Conservation (phyloP, 2,113 vertebrate genomes). For the Lophius piscatorius region DNA sequence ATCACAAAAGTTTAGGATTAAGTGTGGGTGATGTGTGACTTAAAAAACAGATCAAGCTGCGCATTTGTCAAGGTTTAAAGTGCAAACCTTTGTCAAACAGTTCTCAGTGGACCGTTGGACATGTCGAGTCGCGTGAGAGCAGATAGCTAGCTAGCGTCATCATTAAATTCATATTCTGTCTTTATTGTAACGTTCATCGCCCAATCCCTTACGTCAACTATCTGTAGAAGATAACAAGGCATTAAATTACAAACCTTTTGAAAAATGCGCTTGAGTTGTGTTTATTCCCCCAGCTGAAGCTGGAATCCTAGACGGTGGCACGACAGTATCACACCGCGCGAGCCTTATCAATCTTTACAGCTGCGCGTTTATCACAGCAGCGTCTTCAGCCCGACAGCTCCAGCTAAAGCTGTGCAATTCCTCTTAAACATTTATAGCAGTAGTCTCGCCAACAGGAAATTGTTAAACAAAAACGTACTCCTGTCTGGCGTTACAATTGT, state of each 20-base stretch:
- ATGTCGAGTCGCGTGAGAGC: neutral
- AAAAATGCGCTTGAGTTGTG: neutral
- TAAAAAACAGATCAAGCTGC: neutral
- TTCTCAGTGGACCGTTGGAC: neutral
- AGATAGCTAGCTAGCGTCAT: conserved; percentile 35
- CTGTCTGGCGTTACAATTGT: no score
- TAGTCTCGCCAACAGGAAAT: no score
- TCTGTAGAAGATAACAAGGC: no score
- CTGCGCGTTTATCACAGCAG: conserved; percentile 55
- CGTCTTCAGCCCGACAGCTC: conserved; percentile 12
- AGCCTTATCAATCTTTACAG: conserved; percentile 39
- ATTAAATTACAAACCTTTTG: no score
- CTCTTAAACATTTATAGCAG: neutral
- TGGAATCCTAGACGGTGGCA: conserved; percentile 27
- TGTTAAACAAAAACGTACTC: no score
- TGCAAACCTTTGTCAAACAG: conserved; percentile 15
- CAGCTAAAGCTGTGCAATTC: neutral
- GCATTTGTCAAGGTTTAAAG: neutral
- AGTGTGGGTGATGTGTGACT: rapidly evolving
- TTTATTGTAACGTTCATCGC: neutral
- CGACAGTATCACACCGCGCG: neutral
- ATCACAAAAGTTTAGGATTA: conserved; percentile 18
- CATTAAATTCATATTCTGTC: neutral
- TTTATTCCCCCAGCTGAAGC: neutral
- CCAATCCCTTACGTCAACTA: no score